Base-by-base conservation (phyloP, 2,797 vertebrate species). In the Sebastes aleutianus region DNA sequence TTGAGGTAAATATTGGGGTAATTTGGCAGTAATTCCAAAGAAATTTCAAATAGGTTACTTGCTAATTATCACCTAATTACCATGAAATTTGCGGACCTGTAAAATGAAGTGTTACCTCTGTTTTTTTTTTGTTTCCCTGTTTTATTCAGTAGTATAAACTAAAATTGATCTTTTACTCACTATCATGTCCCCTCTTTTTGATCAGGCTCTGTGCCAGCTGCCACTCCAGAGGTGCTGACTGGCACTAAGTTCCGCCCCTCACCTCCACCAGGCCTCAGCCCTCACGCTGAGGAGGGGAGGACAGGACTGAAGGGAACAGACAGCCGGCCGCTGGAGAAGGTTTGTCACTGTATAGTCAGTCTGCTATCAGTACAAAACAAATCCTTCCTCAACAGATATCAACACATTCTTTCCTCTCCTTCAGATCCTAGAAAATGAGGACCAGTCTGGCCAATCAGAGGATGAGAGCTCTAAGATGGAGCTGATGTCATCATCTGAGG, bases 401-500 rank as follows among this genome's bases (percentile, higher is more conserved):
- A 27, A 70, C 65, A 24, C 16, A 64, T 67, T 59, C 1, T 79
- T 4, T 57, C 57, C 3, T 76, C 22, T 77, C 57, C 43, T 64
- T 82, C 80, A 96, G 96, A 96, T 96, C 70, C 88, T 83, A 5
- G 96, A 96, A 87, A 95, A 94, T 5, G 95, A 96, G 5, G 94
- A 96, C 79, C 93, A 92, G 61, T 90, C 82, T 8, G 86, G 89
- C 77, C 92, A 93, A 20, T 90, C 85, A 8, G 93, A 90, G 22
- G 91, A 89, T 3, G 91, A 93, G 53, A 70, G 56, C 70, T 54
- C 66, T 1, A 64, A 85, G 20, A 83, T 75, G 0, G 13, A 6
- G 26, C 22, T 27, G n/a, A 88, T 85, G 88, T 82, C 79, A 54
- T 83, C 81, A 32, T 75, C 79, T 70, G 94, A 95, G 76, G 69